Conservation (phyloP, 2,888 invertebrate genomes). For the Cryptocephalus primarius region DNA sequence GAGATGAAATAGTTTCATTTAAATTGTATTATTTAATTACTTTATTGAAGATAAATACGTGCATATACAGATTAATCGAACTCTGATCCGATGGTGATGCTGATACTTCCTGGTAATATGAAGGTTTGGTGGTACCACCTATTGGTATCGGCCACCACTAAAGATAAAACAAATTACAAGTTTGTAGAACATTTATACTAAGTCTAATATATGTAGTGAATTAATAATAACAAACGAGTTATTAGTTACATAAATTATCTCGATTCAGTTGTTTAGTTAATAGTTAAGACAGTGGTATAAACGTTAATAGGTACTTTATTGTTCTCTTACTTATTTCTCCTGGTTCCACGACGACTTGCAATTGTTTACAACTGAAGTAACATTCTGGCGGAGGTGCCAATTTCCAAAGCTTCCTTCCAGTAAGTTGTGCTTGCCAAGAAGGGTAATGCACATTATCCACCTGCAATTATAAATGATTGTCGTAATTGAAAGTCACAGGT, state of each 20-base stretch:
- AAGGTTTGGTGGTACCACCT: slow-evolving; percentile 91
- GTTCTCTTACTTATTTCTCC: slow-evolving; percentile 77
- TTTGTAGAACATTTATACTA: no score
- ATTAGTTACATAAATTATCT: no score
- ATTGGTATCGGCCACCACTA: slow-evolving; percentile 91
- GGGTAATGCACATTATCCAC: slow-evolving; percentile 88
- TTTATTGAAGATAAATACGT: not conserved
- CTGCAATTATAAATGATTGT: no score
- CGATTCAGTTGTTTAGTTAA: no score
- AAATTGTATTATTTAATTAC: not conserved
- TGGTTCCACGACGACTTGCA: slow-evolving; percentile 63
- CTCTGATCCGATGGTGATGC: slow-evolving; percentile 93
- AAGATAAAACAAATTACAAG: slow-evolving; percentile 20
- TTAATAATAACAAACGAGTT: no score
- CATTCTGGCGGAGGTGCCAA: slow-evolving; percentile 92
- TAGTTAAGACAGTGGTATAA: no score
- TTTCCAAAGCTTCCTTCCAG: slow-evolving; percentile 79
- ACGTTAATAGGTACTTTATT: no score
- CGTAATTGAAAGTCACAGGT: no score
- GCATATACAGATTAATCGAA: slow-evolving; percentile 57
- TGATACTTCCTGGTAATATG: slow-evolving; percentile 78
- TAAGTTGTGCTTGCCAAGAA: slow-evolving; percentile 95
- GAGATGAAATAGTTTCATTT: no score
- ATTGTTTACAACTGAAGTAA: slow-evolving; percentile 57
- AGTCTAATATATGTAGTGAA: no score